Evolutionary conservation across 2,888 invertebrate species (phyloP).

Genomic region (Sturmia bella): DNA sequence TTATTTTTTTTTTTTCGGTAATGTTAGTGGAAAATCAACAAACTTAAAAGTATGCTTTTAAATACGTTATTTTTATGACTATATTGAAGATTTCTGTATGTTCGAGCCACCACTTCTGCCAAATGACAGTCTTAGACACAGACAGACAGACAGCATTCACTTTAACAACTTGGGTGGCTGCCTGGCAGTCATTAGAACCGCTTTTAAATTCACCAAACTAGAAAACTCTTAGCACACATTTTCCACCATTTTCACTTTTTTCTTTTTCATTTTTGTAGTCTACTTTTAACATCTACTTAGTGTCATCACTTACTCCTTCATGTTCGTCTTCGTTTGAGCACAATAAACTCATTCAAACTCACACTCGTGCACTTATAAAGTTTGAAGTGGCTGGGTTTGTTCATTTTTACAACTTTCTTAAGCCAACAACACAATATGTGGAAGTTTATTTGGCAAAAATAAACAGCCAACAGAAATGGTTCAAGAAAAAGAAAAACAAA

Average conservation of each 20-base stretch:
- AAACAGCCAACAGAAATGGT: background rate
- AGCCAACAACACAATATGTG: conserved; percentile 40
- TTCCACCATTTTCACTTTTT: conserved; percentile 11
- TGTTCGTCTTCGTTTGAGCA: conserved; percentile 59
- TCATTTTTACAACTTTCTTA: conserved; percentile 36
- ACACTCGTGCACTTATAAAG: background rate
- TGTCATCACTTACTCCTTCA: conserved; percentile 70
- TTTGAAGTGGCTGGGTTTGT: conserved; percentile 16
- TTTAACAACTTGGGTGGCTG: conserved; percentile 52
- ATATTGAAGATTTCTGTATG: conserved; percentile 5
- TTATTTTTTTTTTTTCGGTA: background rate
- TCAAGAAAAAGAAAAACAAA: background rate
- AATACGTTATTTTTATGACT: conserved; percentile 35
- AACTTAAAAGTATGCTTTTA: conserved; percentile 18
- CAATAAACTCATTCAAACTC: conserved; percentile 1
- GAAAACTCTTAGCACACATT: conserved; percentile 48
- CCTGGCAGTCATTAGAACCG: conserved; percentile 52
- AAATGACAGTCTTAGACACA: conserved; percentile 41
- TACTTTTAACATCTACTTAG: conserved; percentile 66
- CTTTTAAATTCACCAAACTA: conserved; percentile 51
- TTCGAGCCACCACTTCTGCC: conserved; percentile 44
- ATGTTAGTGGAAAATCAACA: background rate
- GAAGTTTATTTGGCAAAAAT: conserved; percentile 47
- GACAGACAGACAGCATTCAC: conserved; percentile 14
- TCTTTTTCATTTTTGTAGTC: conserved; percentile 31